These are phyloP conservation scores for Microcebus lehilahytsara DNA, from an alignment of 2,113 vertebrate species.

Conservation along the genomic window DNA sequence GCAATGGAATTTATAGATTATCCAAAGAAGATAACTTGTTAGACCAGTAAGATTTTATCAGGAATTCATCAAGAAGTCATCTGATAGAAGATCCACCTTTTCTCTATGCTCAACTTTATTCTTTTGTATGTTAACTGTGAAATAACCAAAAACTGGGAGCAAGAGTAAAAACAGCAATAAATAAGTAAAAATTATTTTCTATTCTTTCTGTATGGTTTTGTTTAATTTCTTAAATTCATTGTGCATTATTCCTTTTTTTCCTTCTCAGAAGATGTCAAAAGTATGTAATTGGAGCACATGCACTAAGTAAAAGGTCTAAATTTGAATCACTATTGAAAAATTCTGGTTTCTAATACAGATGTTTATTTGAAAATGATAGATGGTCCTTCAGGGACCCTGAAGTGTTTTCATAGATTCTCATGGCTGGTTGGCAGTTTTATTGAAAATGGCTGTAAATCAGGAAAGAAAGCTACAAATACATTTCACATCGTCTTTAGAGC, in stretches of 20 bases:
- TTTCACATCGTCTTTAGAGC: constrained; percentile 61
- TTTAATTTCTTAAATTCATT: background rate
- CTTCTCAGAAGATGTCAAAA: background rate
- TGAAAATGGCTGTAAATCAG: constrained; percentile 39
- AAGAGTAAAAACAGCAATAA: background rate
- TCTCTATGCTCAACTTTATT: background rate
- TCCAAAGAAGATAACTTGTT: background rate
- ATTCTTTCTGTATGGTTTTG: background rate
- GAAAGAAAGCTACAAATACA: background rate
- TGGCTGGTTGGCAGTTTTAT: constrained; percentile 30
- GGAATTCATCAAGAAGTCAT: background rate
- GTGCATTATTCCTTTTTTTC: background rate
- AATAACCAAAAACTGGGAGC: background rate
- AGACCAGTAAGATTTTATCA: background rate
- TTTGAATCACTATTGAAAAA: constrained; percentile 51
- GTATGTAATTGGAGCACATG: background rate
- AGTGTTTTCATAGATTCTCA: constrained; percentile 58
- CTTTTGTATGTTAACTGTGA: background rate
- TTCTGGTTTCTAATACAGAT: constrained; percentile 41
- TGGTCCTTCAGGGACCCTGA: constrained; percentile 49
- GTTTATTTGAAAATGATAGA: constrained; percentile 59
- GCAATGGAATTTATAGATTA: background rate
- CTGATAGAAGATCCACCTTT: background rate
- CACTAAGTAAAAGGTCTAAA: constrained; percentile 34
- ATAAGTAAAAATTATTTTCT: background rate